These are phyloP conservation scores for Eudyptes chrysolophus DNA, from an alignment of 2,113 vertebrate species.

Conservation along the genomic window DNA sequence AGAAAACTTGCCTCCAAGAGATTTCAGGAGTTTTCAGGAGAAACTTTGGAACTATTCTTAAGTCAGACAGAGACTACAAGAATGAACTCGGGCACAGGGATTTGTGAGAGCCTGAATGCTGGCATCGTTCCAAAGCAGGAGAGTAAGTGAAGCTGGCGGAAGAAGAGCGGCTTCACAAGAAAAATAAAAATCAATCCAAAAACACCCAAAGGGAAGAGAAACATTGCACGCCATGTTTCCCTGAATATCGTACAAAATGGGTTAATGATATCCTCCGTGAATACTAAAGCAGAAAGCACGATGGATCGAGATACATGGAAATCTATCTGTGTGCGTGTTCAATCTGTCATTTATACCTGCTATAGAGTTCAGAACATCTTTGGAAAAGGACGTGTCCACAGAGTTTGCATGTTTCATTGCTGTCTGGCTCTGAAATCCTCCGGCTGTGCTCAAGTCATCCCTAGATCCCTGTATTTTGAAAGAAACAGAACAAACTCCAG, in stretches of 20 bases:
- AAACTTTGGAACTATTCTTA: neutral
- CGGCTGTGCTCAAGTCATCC: constrained; percentile 90
- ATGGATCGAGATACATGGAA: constrained; percentile 21
- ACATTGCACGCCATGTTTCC: constrained; percentile 12
- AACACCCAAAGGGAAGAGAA: neutral
- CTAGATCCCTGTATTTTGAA: constrained; percentile 85
- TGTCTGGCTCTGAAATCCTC: constrained; percentile 79
- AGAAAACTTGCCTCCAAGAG: neutral
- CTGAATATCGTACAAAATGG: neutral
- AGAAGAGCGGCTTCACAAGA: neutral
- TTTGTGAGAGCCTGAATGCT: neutral
- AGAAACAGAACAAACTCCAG: neutral
- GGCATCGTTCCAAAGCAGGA: neutral
- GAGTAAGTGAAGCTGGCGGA: neutral
- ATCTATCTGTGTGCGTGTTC: neutral
- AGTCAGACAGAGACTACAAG: neutral
- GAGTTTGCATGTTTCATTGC: constrained; percentile 89
- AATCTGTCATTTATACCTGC: constrained; percentile 80
- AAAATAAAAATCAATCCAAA: neutral
- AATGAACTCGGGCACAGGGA: neutral
- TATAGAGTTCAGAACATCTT: constrained; percentile 98
- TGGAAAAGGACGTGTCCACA: constrained; percentile 94
- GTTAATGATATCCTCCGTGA: neutral
- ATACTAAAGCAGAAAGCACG: constrained; percentile 41
- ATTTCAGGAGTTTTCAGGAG: neutral